These are phyloP conservation scores for Coryphaenoides rupestris DNA, from an alignment of 2,113 vertebrate species.

Conservation along the genomic window DNA sequence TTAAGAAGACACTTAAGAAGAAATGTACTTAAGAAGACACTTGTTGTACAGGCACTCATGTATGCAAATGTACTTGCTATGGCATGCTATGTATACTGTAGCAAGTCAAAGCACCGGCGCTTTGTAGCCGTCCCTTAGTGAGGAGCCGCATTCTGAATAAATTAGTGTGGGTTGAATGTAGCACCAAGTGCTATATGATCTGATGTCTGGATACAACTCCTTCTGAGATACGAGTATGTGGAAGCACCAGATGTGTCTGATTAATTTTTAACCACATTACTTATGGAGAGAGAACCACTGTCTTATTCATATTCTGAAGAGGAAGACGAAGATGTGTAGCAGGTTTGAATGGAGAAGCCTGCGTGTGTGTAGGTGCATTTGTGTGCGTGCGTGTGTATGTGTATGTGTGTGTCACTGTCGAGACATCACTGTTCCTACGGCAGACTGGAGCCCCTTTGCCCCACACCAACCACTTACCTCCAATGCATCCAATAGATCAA, in stretches of 20 bases:
- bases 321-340: neutral
- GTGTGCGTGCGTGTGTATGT: no score
- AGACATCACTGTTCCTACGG: conserved; percentile 19
- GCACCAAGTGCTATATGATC: neutral
- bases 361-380: neutral
- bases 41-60: no score
- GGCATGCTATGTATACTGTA: neutral
- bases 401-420: neutral
- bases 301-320: conserved; percentile 1
- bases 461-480: conserved; percentile 90
- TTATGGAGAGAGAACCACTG: conserved; percentile 2
- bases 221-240: neutral
- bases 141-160: neutral
- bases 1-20: no score
- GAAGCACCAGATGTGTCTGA: neutral
- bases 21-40: no score
- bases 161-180: conserved; percentile 5
- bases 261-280: conserved; percentile 10
- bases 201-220: conserved; percentile 10
- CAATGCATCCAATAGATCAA: conserved; percentile 65
- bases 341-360: neutral
- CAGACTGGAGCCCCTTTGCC: conserved; percentile 83
- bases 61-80: neutral
- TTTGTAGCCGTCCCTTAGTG: neutral
- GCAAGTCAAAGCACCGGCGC: neutral